Evolutionary conservation across 2,113 vertebrate genomes (phyloP), one percentile per base, ranked within the genome.

Genomic region (Trematomus loennbergii): DNA sequence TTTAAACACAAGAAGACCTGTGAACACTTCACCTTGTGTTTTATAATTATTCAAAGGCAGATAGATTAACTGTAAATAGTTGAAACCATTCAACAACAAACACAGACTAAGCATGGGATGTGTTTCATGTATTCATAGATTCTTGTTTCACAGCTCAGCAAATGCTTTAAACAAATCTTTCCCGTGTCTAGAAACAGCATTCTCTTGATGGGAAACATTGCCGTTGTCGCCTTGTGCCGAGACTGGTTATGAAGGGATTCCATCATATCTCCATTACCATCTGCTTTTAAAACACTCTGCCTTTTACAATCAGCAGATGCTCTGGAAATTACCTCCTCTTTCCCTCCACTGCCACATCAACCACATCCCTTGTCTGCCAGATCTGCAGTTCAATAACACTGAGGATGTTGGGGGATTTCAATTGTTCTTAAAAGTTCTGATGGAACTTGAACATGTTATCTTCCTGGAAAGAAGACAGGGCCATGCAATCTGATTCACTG

Each of bases 231-330:
- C 48, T 55, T 55, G 49, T 75, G 60, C 70, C 11, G 12, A 12
- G 40, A 49, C 65, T 70, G 33, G n/a, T 84, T 75, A 84, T 81
- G 73, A 81, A 86, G 57, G 79, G 72, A 81, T 72, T 82, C 54
- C 80, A 85, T 89, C 85, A 81, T 81, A 78, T 87, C 75, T 75
- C 62, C 70, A 67, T 68, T 68, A 78, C 80, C 75, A 84, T 84
- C 90, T 88, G 83, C 79, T 88, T 52, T 88, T 87, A 81, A 89
- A 90, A 86, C 75, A 81, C 54, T 83, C 75, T 61, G 72, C 46
- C 62, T 78, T 88, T 85, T 78, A 88, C 77, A 85, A 82, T 78
- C 85, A 83, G 76, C 83, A 90, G 83, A 91, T 89, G 83, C 73
- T 86, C 54, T 85, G 76, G 53, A 88, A 86, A 89, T 87, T 64